A percentile compares a stretch with the other conserved stretches of the same genome.
phyloP scores from a whole-genome alignment of 2,888 invertebrate species.

The Troides helena region DNA sequence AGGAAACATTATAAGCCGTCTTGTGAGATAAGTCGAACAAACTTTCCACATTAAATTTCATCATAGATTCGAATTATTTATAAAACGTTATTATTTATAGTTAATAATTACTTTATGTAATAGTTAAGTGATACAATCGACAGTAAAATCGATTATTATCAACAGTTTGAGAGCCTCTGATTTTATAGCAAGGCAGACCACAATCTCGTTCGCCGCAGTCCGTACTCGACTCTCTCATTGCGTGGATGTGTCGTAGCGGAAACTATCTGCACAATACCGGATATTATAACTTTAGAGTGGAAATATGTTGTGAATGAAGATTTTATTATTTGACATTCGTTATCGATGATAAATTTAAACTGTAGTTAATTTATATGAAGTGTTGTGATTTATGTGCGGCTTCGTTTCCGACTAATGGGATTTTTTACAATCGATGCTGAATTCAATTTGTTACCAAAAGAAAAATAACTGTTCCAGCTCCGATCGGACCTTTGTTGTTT shows the following conservation, averaged over 20 bases:
- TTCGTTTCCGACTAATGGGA: constrained; percentile 21
- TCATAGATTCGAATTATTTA: background rate
- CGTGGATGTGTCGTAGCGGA: constrained; percentile 45
- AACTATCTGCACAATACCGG: background rate
- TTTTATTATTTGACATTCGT: constrained; percentile 27
- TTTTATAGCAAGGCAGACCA: constrained; percentile 46
- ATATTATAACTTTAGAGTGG: background rate
- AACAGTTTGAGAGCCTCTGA: constrained; percentile 57
- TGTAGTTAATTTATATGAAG: constrained; percentile 53
- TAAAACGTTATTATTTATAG: background rate
- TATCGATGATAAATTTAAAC: constrained; percentile 35
- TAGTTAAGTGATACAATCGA: background rate
- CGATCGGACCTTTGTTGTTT: constrained; percentile 22
- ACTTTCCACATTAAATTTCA: background rate
- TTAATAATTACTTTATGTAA: background rate
- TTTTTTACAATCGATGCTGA: constrained; percentile 21
- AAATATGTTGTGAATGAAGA: constrained; percentile 7
- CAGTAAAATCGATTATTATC: background rate
- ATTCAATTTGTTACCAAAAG: constrained; percentile 14
- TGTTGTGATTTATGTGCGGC: constrained; percentile 51
- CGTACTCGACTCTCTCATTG: constrained; percentile 46
- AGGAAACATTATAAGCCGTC: too few species aligned
- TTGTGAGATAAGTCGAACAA: background rate
- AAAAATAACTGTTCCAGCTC: constrained; percentile 21
- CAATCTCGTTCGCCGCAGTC: constrained; percentile 58